phyloP scores from a whole-genome alignment of 1,140 invertebrate species.

The Penaeus japonicus region DNA sequence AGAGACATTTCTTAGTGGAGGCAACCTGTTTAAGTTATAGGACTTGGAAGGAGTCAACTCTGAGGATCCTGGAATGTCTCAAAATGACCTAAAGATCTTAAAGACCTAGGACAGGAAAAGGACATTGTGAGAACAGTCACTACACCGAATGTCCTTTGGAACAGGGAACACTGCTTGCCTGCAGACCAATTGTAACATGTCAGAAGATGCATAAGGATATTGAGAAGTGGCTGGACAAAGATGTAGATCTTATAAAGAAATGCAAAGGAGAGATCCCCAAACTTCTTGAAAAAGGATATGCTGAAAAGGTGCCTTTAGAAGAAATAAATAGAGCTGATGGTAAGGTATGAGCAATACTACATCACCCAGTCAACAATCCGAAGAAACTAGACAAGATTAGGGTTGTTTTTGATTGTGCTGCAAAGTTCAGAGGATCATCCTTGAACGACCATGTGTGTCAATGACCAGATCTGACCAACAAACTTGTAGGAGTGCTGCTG shows the following conservation, averaged over 20 bases:
- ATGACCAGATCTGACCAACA: too few relatives aligned
- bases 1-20: background rate
- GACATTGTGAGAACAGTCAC: background rate
- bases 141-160: background rate
- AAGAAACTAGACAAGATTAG: too few relatives aligned
- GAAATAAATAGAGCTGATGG: too few relatives aligned
- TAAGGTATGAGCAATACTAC: too few relatives aligned
- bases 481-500: background rate
- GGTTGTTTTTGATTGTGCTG: too few relatives aligned
- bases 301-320: background rate
- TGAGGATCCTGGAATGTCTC: too few relatives aligned
- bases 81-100: background rate
- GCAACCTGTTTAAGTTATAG: background rate
- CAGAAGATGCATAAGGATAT: background rate
- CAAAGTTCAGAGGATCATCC: too few relatives aligned
- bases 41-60: background rate
- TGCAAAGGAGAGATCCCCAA: background rate
- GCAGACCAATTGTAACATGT: too few relatives aligned
- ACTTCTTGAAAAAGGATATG: background rate
- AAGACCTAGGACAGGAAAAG: background rate
- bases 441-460: too few relatives aligned
- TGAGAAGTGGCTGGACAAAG: background rate
- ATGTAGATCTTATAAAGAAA: background rate
- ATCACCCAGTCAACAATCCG: too few relatives aligned
- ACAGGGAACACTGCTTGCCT: too few relatives aligned